Evolutionary conservation across 2,113 vertebrate species (phyloP), one percentile per base, ranked within the genome.

Genomic region (Falcunculus frontatus): DNA sequence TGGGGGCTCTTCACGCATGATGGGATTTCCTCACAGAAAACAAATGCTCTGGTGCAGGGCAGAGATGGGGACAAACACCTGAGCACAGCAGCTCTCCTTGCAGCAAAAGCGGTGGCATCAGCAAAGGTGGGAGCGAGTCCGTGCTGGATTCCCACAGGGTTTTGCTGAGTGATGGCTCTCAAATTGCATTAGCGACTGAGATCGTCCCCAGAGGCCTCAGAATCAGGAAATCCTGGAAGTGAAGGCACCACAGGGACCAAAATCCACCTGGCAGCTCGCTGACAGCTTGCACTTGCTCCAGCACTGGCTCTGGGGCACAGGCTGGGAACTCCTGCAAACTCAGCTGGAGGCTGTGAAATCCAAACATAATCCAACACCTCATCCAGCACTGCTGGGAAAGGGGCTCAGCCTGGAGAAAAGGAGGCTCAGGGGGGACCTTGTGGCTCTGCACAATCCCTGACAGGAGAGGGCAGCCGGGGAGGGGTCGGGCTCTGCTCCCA

Each of bases 1-100:
- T 0, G 0, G 39, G 59, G 62, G 41, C 72, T 67, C 22, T 0
- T 10, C 33, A 42, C 0, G 1, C 2, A 0, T 6, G 15, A 41
- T 1, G n/a, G n/a, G 11, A 11, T 44, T 33, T 82, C 49, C 42
- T 44, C 60, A 29, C 1, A 32, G 65, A 25, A 84, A 90, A 65
- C 3, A 17, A 89, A 39, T 11, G 1, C 13, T 41, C 4, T 7
- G 15, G 46, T 14, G 37, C 13, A 33, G 44, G 69, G 26, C 37
- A 73, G 32, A 35, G 56, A 35, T 1, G 19, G 53, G 62, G 75
- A 64, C 16, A 41, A 76, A 72, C 91, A 72, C 42, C 78, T 78
- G 74, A 89, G 78, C 65, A 8, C 56, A 50, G 80, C 46, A 57
- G 80, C 10, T 92, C 69, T 11, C 57, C 56, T 0, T 6, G 50